phyloP scores from a whole-genome alignment of 2,797 vertebrate species.

The Hipposideros larvatus region DNA sequence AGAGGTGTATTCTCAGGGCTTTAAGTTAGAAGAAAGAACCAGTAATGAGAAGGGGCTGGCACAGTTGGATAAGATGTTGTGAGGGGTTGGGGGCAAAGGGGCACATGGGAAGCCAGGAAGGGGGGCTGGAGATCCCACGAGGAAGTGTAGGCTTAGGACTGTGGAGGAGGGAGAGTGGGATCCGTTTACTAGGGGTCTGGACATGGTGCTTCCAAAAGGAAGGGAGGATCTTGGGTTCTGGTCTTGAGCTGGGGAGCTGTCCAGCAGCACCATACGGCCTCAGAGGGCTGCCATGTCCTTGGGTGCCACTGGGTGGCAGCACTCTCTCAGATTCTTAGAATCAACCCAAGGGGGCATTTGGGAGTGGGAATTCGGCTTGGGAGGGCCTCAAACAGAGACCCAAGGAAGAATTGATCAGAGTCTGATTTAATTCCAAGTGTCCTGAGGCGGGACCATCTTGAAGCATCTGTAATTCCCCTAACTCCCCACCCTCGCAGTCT shows the following conservation, averaged over 20 bases:
- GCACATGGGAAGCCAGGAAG: background rate
- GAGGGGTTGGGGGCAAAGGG: background rate
- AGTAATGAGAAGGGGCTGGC: background rate
- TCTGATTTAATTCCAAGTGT: slow-evolving; percentile 36
- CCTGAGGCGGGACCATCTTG: slow-evolving; percentile 13
- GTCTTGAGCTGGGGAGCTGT: slow-evolving; percentile 70
- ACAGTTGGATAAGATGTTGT: slow-evolving; percentile 39
- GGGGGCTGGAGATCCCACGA: background rate
- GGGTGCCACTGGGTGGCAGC: slow-evolving; percentile 81
- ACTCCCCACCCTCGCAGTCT: slow-evolving; percentile 15
- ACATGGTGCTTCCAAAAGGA: background rate
- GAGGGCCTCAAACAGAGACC: background rate
- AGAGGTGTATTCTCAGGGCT: background rate
- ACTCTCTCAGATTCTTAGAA: slow-evolving; percentile 58
- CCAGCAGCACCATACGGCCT: slow-evolving; percentile 58
- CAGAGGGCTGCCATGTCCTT: background rate
- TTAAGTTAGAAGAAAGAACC: slow-evolving; percentile 19
- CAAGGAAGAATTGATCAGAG: background rate
- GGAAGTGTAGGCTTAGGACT: background rate
- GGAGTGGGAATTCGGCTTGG: slow-evolving; percentile 8
- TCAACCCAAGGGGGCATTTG: slow-evolving; percentile 37
- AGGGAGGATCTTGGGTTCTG: background rate
- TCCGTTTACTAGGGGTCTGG: background rate
- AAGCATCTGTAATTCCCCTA: slow-evolving; percentile 66
- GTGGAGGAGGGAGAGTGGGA: background rate